phyloP scores from a whole-genome alignment of 2,797 vertebrate genomes.

The Decapterus maruadsi region DNA sequence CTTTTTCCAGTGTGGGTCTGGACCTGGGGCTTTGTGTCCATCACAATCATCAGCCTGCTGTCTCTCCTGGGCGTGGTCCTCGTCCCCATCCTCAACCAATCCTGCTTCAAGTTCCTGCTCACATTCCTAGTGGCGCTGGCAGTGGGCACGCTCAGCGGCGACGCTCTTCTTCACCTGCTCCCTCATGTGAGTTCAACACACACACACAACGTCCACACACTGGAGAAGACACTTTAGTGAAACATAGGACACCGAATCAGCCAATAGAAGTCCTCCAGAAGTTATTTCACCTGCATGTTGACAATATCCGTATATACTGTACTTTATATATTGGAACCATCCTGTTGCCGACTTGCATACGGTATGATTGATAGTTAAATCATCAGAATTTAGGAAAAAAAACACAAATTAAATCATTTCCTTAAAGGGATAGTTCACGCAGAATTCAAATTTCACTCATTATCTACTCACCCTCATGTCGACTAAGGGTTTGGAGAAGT shows the following conservation, averaged over 20 bases:
- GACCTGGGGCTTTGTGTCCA: constrained; percentile 96
- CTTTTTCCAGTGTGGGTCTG: constrained; percentile 83
- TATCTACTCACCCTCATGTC: no score
- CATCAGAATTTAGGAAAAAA: not conserved
- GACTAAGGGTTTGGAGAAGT: no score
- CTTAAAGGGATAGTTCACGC: no score
- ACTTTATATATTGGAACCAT: not conserved
- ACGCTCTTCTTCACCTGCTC: constrained; percentile 96
- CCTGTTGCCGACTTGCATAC: no score
- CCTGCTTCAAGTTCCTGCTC: constrained; percentile 99
- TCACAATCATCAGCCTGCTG: constrained; percentile 98
- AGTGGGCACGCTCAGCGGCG: constrained; percentile 97
- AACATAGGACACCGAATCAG: no score
- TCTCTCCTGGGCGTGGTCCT: constrained; percentile 96
- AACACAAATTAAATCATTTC: not conserved
- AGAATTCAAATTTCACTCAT: no score
- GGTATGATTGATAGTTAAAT: no score
- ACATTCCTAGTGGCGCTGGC: constrained; percentile 98
- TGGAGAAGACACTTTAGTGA: not conserved
- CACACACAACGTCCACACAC: no score
- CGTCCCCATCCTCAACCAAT: constrained; percentile 97
- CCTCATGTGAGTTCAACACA: constrained; percentile 90
- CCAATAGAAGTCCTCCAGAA: no score
- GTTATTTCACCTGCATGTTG: not conserved
- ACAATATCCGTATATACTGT: not conserved